Evolutionary conservation across 2,888 invertebrate species (phyloP), one percentile per base, ranked within the genome.

Genomic region (Bembecia ichneumoniformis): DNA sequence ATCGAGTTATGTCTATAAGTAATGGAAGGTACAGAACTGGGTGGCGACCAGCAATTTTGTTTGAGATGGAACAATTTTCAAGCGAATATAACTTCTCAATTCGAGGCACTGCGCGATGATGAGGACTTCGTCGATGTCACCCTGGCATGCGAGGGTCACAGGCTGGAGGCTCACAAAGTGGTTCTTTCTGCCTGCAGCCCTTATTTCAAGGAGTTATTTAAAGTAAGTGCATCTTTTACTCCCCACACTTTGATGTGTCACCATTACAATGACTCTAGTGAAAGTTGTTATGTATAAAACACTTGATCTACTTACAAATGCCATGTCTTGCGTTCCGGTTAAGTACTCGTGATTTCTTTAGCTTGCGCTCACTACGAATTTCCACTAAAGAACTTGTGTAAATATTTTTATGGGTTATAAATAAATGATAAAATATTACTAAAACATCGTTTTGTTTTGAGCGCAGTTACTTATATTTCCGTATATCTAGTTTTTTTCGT

Each of bases 1-100:
- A 87, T 80, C 83, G 77, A 88, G 87, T 87, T 87, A 88, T 88
- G 87, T 87, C 79, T 87, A 86, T 87, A 84, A 87, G 87, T 87
- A 87, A 87, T 88, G 87, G 87, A 87, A 87, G 87, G 87, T 82
- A 82, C 87, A 84, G 87, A 87, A 87, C 87, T 88, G 84, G 88
- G 86, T 79, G 90, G 90, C 80, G 93, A 93, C 88, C 94, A 94
- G 89, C 94, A 94, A 89, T 94, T 94, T 88, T 94, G 94, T 90
- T 90, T 95, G 86, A 91, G 94, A 88, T 95, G 95, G 95, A 94
- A 95, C 89, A 94, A 94, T 89, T 93, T 93, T 89, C 94, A 94
- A 89, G 93, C 93, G 63, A 94, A 94, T 87, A 93, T 95, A 81
- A 93, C 94, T 73, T 92, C 93, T 79, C 94, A 94, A 82, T 94